Evolutionary conservation across 2,888 invertebrate genomes (phyloP), one percentile per base, ranked within the genome.

Genomic region (Megalurothrips usitatus): DNA sequence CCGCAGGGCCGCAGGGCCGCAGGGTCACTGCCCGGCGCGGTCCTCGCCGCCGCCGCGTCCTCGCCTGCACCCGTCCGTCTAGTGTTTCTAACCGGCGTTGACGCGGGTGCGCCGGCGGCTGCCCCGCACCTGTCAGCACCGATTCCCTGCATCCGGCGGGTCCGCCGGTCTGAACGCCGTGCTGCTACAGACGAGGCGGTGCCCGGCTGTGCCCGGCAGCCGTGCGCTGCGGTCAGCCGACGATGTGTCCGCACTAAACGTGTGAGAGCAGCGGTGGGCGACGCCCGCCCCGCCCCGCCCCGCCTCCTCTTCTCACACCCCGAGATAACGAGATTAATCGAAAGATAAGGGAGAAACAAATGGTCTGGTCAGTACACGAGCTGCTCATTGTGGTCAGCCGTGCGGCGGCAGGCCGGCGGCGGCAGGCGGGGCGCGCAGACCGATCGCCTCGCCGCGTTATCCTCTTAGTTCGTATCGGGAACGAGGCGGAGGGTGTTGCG

Each of bases 321-420:
- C 58, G 58, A 58, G 58, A 58, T 58, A 58, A 58, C 58, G 23
- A 12, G 68, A 75, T 75, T 75, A 75, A 75, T 75, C 68, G 26
- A 75, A 75, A 75, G 68, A 75, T 75, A 75, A 75, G 26, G 58
- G 68, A 58, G 9, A 26, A 75, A 75, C 68, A 75, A 23, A 58
- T 58, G 14, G 58, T 19, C 14, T 58, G 19, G 58, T 58, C 58
- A 43, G 34, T 43, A 43, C n/a, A n/a, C 6, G 34, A 43, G 34
- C 34, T 58, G 58, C 58, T 58, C 34, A 43, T 43, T 43, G 34
- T 6, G 34, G 34, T 43, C 34, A 43, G 34, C 6, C 6, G n/a
- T n/a, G n/a, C n/a, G n/a, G n/a, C n/a, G n/a, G n/a, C n/a, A n/a
- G n/a, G n/a, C n/a, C n/a, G n/a, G n/a, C n/a, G n/a, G n/a, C n/a